Percentiles rank a stretch among this genome's conserved stretches.
phyloP scores from a whole-genome alignment of 2,113 vertebrate species.

The Apaloderma vittatum region DNA sequence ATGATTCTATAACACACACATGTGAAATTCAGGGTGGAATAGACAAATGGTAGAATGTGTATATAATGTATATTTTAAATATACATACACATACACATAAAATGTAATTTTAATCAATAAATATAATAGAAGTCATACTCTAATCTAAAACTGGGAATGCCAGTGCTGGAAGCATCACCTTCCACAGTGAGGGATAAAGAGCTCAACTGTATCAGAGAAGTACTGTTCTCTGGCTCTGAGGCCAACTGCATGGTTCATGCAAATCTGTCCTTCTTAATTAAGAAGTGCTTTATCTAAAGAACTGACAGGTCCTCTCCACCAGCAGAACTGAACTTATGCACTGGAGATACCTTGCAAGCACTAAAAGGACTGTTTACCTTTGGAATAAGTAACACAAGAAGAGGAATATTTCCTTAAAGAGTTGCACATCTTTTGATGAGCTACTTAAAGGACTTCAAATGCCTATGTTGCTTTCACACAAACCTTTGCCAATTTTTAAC shows the following conservation, averaged over 20 bases:
- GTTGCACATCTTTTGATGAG: background rate
- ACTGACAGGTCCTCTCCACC: background rate
- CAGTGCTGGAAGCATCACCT: background rate
- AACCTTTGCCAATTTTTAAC: background rate
- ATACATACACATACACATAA: rapidly evolving
- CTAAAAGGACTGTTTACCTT: background rate
- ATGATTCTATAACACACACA: too few relatives aligned
- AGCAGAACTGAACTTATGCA: background rate
- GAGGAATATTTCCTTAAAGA: background rate
- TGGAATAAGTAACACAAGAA: background rate
- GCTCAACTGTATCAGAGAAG: background rate
- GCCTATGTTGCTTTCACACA: rapidly evolving
- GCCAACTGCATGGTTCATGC: background rate
- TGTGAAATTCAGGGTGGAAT: background rate
- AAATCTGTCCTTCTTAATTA: background rate
- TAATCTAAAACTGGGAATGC: background rate
- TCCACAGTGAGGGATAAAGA: background rate
- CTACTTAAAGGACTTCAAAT: background rate
- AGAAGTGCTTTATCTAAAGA: background rate
- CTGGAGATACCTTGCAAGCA: background rate
- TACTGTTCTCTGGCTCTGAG: background rate
- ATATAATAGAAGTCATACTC: rapidly evolving
- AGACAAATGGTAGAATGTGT: background rate
- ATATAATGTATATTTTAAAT: rapidly evolving
- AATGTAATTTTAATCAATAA: background rate